Conservation (phyloP, 2,113 vertebrate genomes). For the Lagopus leucura region DNA sequence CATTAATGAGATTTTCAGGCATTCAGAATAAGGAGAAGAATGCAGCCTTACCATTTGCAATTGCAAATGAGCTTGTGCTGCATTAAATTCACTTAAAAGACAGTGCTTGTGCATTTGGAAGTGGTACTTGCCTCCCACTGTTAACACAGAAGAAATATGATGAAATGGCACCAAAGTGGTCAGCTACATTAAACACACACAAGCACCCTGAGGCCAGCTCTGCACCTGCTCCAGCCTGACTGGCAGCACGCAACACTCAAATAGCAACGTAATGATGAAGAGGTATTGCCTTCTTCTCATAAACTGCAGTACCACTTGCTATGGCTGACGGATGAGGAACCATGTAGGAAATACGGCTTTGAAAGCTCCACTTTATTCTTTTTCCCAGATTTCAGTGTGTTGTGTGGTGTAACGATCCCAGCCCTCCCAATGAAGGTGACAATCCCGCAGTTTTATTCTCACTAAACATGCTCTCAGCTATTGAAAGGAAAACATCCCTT, state of each 20-base stretch:
- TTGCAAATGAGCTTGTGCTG: constrained; percentile 8
- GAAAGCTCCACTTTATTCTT: neutral
- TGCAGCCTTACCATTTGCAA: neutral
- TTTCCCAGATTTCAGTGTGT: neutral
- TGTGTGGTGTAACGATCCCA: neutral
- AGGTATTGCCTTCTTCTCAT: neutral
- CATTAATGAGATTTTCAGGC: constrained; percentile 40
- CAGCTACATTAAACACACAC: neutral
- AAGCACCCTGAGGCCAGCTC: neutral
- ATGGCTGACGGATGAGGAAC: neutral
- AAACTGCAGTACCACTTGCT: neutral
- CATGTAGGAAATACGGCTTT: neutral
- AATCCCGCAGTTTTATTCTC: neutral
- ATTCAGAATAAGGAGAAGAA: neutral
- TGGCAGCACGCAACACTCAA: neutral
- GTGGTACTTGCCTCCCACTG: neutral
- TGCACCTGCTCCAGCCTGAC: neutral
- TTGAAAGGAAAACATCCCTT: neutral
- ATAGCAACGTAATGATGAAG: neutral
- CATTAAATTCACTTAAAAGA: constrained; percentile 29
- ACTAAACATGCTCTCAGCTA: neutral
- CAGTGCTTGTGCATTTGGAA: constrained; percentile 13
- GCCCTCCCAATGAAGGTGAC: neutral
- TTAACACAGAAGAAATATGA: neutral
- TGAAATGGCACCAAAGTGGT: neutral